Evolutionary conservation across 1,140 invertebrate species (phyloP).

Genomic region (Drosophila biarmipes): DNA sequence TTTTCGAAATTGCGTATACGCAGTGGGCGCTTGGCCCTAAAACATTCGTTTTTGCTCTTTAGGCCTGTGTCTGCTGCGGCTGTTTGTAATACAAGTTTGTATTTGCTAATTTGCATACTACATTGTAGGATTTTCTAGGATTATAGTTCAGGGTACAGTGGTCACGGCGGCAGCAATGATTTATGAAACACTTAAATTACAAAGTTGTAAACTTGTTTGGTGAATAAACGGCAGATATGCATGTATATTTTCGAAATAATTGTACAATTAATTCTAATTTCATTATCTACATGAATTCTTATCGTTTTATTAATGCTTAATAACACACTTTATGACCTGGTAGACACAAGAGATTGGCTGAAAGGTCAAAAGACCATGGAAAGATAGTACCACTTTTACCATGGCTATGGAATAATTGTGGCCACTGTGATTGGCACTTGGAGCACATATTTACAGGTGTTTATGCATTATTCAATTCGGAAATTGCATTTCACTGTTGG

Average conservation of each 20-base stretch:
- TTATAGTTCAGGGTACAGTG: slow-evolving; percentile 24
- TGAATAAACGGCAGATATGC: too few species aligned
- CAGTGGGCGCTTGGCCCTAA: slow-evolving; percentile 35
- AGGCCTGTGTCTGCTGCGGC: not conserved
- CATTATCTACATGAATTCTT: not conserved
- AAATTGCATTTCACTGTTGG: slow-evolving; percentile 51
- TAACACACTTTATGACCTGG: not conserved
- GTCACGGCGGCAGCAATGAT: not conserved
- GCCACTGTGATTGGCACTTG: slow-evolving; percentile 25
- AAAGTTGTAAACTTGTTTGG: not conserved
- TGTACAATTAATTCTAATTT: not conserved
- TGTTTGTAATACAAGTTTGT: slow-evolving; percentile 13
- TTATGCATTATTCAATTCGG: slow-evolving; percentile 54
- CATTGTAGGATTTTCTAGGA: slow-evolving; percentile 9
- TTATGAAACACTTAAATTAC: not conserved
- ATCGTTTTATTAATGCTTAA: not conserved
- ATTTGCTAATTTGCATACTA: slow-evolving; percentile 40
- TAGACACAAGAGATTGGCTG: not conserved
- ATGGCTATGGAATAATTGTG: slow-evolving; percentile 5
- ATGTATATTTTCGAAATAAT: not conserved
- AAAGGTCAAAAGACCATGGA: slow-evolving; percentile 1
- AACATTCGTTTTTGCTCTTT: slow-evolving; percentile 30
- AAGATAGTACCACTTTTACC: not conserved
- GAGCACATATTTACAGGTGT: slow-evolving; percentile 31
- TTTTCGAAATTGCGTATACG: slow-evolving; percentile 59